These are phyloP conservation scores for Pseudomyrmex gracilis DNA, from an alignment of 1,140 invertebrate genomes.

Conservation along the genomic window DNA sequence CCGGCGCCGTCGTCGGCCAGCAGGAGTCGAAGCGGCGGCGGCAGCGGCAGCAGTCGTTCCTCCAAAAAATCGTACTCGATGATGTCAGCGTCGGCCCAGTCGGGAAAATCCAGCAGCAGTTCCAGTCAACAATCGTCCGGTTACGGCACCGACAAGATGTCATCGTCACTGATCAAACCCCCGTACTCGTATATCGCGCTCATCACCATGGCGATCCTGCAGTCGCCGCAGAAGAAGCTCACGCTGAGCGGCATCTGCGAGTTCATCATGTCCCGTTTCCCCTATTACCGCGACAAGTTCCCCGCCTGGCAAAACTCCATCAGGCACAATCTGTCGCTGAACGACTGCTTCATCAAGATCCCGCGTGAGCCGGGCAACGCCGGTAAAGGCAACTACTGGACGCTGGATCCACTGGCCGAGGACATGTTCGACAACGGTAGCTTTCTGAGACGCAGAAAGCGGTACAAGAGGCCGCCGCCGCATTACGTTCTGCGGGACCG, in stretches of 20 bases:
- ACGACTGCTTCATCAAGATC: conserved; percentile 99
- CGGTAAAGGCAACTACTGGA: conserved; percentile 99
- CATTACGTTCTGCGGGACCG: conserved; percentile 86
- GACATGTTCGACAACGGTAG: conserved; percentile 99
- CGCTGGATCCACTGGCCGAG: conserved; percentile 97
- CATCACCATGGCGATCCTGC: conserved; percentile 99
- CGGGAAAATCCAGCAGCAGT: conserved; percentile 58
- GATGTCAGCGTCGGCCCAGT: conserved; percentile 74
- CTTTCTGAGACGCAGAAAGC: conserved; percentile 96
- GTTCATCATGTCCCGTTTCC: conserved; percentile 99
- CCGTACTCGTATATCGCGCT: conserved; percentile 99
- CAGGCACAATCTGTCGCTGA: conserved; percentile 98
- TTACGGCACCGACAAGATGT: conserved; percentile 78
- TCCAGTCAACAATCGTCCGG: conserved; percentile 52
- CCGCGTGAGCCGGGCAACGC: conserved; percentile 99
- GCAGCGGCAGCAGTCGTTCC: conserved; percentile 46
- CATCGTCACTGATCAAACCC: conserved; percentile 92
- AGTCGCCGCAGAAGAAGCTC: conserved; percentile 98
- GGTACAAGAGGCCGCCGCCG: conserved; percentile 95
- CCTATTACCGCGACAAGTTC: conserved; percentile 98
- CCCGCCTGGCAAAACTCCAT: conserved; percentile 99
- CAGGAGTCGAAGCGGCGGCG: conserved; percentile 57
- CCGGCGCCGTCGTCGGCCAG: conserved; percentile 32
- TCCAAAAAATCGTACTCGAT: conserved; percentile 80
- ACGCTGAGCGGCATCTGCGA: conserved; percentile 99